phyloP scores from a whole-genome alignment of 2,888 invertebrate species.

The Rapana venosa region DNA sequence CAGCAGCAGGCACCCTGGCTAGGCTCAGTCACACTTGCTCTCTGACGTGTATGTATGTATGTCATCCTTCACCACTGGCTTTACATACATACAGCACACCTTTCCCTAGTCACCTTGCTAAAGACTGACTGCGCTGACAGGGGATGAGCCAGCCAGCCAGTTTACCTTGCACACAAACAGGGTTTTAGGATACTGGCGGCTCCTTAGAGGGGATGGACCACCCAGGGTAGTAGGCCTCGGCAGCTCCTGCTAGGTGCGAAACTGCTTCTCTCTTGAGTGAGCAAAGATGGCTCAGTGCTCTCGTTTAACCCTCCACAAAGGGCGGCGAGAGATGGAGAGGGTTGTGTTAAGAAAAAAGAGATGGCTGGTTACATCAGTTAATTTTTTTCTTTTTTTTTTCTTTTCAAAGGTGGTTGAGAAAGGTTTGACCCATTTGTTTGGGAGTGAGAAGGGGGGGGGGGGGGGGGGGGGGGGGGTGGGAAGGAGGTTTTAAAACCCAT shows the following conservation, averaged over 20 bases:
- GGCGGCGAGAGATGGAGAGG: neutral
- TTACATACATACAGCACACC: too few species aligned
- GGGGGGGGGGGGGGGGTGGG: too few species aligned
- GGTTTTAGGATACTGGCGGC: neutral
- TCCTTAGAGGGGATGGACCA: neutral
- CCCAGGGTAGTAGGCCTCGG: slow-evolving; percentile 21
- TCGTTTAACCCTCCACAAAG: neutral
- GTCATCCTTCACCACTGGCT: too few species aligned
- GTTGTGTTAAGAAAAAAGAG: neutral
- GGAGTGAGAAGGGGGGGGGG: too few species aligned
- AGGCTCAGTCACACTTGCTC: too few species aligned
- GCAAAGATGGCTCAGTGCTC: slow-evolving; percentile 2
- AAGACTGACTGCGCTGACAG: neutral
- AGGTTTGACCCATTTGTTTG: neutral
- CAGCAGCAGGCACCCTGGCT: too few species aligned
- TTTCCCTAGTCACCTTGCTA: too few species aligned
- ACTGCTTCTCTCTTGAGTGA: neutral
- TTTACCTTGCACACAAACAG: neutral
- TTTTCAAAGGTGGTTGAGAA: neutral
- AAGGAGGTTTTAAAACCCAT: too few species aligned
- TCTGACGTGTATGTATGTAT: too few species aligned
- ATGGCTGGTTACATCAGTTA: slow-evolving; percentile 5
- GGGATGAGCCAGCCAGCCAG: neutral
- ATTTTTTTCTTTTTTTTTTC: neutral
- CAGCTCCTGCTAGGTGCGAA: neutral